Evolutionary conservation across 2,888 invertebrate genomes (phyloP).

Genomic region (Prenolepis imparis): DNA sequence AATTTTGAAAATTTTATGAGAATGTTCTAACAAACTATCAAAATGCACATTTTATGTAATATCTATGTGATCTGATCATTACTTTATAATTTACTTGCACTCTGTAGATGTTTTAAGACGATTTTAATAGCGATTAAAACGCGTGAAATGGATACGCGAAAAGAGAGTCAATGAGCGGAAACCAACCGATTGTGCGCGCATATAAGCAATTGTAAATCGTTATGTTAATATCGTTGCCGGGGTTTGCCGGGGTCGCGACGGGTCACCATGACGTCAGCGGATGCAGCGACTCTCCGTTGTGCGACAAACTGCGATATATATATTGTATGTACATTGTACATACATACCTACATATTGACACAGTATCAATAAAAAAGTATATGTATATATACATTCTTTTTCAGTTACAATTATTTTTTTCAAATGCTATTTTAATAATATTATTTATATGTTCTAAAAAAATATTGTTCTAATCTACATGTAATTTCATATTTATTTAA

Average conservation of each 20-base stretch:
- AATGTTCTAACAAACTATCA: not conserved
- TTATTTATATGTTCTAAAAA: not conserved
- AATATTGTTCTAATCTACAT: not conserved
- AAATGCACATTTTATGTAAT: not conserved
- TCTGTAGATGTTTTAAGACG: conserved; percentile 5
- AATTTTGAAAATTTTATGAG: not conserved
- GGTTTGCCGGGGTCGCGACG: conserved; percentile 82
- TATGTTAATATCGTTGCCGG: conserved; percentile 80
- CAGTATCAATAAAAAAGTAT: conserved; percentile 23
- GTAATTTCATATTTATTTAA: conserved; percentile 3
- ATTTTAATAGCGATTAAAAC: conserved; percentile 21
- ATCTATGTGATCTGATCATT: not conserved
- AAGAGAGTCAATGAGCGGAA: conserved; percentile 66
- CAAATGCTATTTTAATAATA: not conserved
- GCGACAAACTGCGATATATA: conserved; percentile 48
- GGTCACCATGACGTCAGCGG: conserved; percentile 84
- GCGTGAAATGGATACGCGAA: conserved; percentile 21
- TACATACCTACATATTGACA: not conserved
- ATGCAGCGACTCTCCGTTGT: conserved; percentile 82
- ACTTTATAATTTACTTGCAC: not conserved
- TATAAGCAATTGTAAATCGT: conserved; percentile 73
- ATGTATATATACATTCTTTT: not conserved
- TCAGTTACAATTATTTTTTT: not conserved
- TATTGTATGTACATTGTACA: conserved; percentile 37
- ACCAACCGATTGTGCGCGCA: conserved; percentile 53